Percentiles rank a stretch among this genome's conserved stretches.
phyloP scores from a whole-genome alignment of 2,888 invertebrate genomes.

The Melieria picta region DNA sequence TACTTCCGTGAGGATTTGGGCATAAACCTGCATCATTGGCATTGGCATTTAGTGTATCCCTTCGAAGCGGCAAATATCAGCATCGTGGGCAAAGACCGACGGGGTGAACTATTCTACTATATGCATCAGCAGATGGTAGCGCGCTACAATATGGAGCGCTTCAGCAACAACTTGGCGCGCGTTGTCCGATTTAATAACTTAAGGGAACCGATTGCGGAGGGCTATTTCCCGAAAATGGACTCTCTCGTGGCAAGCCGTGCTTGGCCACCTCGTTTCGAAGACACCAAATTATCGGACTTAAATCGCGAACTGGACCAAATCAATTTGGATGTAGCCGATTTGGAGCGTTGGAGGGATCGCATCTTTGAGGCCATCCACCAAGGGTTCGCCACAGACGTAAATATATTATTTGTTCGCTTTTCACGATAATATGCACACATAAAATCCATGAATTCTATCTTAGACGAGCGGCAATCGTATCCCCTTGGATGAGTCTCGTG shows the following conservation, averaged over 20 bases:
- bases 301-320: constrained; percentile 76
- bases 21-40: constrained; percentile 70
- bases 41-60: constrained; percentile 77
- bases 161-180: constrained; percentile 76
- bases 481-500: constrained; percentile 73
- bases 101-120: constrained; percentile 83
- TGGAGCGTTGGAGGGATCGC: constrained; percentile 81
- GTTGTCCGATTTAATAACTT: constrained; percentile 74
- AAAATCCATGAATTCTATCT: constrained; percentile 9
- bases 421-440: background rate
- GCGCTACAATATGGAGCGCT: constrained; percentile 80
- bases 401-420: too few relatives aligned
- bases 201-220: constrained; percentile 77
- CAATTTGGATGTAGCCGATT: constrained; percentile 73
- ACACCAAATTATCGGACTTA: constrained; percentile 70
- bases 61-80: constrained; percentile 72
- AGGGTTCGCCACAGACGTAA: constrained; percentile 70
- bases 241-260: constrained; percentile 78
- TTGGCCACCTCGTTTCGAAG: constrained; percentile 77
- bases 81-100: constrained; percentile 73
- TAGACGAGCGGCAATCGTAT: constrained; percentile 71
- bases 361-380: constrained; percentile 77
- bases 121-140: constrained; percentile 74
- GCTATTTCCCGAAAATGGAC: constrained; percentile 86
- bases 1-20: constrained; percentile 70